Evolutionary conservation across 1,140 invertebrate genomes (phyloP), one percentile per base, ranked within the genome.

Genomic region (Bursaphelenchus mucronatus): DNA sequence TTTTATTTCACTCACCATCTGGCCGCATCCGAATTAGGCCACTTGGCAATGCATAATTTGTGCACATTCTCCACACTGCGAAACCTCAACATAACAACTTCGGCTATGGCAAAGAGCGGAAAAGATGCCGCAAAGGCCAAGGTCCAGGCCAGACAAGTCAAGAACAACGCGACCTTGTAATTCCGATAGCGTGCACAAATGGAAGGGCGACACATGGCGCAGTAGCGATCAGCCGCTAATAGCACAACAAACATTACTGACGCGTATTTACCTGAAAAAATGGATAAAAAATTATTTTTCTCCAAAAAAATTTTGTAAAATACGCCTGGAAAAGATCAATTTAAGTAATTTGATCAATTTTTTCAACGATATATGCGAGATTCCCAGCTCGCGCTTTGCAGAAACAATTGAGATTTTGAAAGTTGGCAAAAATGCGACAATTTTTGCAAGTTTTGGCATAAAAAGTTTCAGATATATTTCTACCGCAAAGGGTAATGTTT

Each of bases 221-320:
- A 78, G 62, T 79, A 80, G 21, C 78, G 65, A 58, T 80, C 78
- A 8, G 67, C 66, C 8, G 78, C 78, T 3, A 80, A 66, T n/a
- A 80, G 63, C 6, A 80, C 78, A 11, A 80, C 79, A 53, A 80
- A 80, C 52, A 81, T 74, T n/a, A 80, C 78, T 46, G 64, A 69
- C 56, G 79, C 79, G 50, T 80, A 80, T 66, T 80, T 80, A 11
- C 78, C 76, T 77, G 52, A 53, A 70, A 55, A n/a, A 67, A 9
- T 10, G 7, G 21, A 8, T 13, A 4, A 39, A 7, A 9, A 13
- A 40, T 17, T 44, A 64, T 11, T 5, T 64, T 64, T 53, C 47
- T 39, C 8, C 3, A 40, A 52, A 5, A 9, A 30, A 17, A 50
- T 47, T 10, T 41, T 8, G 59, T 44, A n/a, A 51, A n/a, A 30